Evolutionary conservation across 2,113 vertebrate genomes (phyloP), one percentile per base, ranked within the genome.

Genomic region (Otus sunia): DNA sequence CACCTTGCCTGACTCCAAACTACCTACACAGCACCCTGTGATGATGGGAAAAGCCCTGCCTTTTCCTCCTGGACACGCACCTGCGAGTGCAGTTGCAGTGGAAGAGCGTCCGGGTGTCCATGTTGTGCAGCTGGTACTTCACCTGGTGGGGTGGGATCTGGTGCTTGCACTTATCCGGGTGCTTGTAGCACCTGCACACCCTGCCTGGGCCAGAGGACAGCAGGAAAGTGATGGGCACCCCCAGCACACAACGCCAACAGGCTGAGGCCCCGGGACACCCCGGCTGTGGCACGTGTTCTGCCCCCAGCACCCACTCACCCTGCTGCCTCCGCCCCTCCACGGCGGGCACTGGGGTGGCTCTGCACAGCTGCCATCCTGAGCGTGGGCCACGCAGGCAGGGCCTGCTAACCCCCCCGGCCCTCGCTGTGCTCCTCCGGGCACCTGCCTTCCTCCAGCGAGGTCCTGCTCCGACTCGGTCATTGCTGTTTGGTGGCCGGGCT

Each of bases 41-140:
- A 20, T 5, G 10, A 25, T 10, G 20, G 63, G n/a, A 36, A 37
- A 50, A 71, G 27, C 37, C 30, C 52, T 64, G 49, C 50, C 23
- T 68, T 55, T 63, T 68, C 75, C 53, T 69, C 41, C 30, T 7
- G 7, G 75, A 27, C 60, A 58, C 96, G 26, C 37, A 99, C 99
- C 98, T 98, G 88, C 8, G 74, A 1, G 98, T 99, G 25, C 99
- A 99, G 93, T 98, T 98, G 96, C 99, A 99, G 97, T 99, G 99
- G 86, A 99, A 99, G 55, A 99, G 96, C 2, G 90, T 98, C 32
- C 15, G 59, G 3, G 7, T 45, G 53, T 98, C 98, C 0, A 8
- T 1, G 15, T 99, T 99, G 72, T 84, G 83, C 80, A 99, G 94
- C 43, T 98, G 98, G 63, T 98, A 98, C 92, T 96, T 99, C 84